phyloP scores from a whole-genome alignment of 2,888 invertebrate genomes.

The Eubasilissa splendida region DNA sequence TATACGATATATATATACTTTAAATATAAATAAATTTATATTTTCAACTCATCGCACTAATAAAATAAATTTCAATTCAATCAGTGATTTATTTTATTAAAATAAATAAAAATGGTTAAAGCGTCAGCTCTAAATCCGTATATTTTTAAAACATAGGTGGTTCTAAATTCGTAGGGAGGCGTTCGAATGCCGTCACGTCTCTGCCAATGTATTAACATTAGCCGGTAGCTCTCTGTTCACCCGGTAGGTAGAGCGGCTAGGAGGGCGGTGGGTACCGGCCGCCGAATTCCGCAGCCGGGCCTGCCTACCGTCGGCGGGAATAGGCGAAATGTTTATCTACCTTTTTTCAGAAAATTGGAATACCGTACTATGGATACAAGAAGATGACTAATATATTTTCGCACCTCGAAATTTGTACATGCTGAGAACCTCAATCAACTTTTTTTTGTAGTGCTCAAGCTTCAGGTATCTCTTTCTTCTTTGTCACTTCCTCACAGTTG shows the following conservation, averaged over 20 bases:
- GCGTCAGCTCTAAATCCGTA: not conserved
- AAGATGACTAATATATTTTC: too few relatives aligned
- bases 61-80: too few relatives aligned
- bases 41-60: too few relatives aligned
- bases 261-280: not conserved
- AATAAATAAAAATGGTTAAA: not conserved
- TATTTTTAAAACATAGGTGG: not conserved
- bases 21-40: too few relatives aligned
- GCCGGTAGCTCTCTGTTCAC: slow-evolving; percentile 41
- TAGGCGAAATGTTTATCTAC: slow-evolving; percentile 28
- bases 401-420: too few relatives aligned
- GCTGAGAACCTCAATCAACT: too few relatives aligned
- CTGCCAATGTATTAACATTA: slow-evolving; percentile 46
- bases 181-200: slow-evolving; percentile 55
- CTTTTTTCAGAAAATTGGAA: not conserved
- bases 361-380: not conserved
- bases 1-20: too few relatives aligned
- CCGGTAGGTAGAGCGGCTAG: not conserved
- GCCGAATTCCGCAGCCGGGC: slow-evolving; percentile 36
- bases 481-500: too few relatives aligned
- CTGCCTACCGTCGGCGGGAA: slow-evolving; percentile 20
- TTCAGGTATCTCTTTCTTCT: too few relatives aligned
- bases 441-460: too few relatives aligned
- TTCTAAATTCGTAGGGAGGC: slow-evolving; percentile 24
- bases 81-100: too few relatives aligned